Conservation (phyloP, 2,797 vertebrate genomes). For the Peromyscus aztecus region DNA sequence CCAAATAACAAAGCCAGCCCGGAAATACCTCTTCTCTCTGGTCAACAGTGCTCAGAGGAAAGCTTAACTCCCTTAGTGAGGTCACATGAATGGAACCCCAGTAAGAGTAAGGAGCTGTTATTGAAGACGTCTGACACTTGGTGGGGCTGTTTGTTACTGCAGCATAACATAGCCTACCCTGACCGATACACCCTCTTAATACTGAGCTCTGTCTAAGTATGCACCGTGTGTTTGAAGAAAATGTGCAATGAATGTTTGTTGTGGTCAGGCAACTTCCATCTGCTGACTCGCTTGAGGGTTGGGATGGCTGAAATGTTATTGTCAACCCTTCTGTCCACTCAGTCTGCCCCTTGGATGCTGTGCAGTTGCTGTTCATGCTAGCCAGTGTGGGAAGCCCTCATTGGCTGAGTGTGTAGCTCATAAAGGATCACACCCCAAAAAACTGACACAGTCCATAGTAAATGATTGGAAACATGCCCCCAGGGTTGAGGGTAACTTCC, state of each 20-base stretch:
- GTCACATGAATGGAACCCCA: not conserved
- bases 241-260: accelerated
- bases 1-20: not conserved
- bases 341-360: not conserved
- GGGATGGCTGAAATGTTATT: not conserved
- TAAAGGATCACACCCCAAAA: not conserved
- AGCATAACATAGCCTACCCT: not conserved
- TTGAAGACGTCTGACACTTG: not conserved
- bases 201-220: accelerated
- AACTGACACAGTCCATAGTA: not conserved
- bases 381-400: not conserved
- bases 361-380: not conserved
- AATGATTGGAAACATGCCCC: not conserved
- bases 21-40: not conserved
- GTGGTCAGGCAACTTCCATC: not conserved
- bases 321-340: not conserved
- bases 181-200: not conserved
- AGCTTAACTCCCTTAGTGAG: not conserved
- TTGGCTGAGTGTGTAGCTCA: conserved; percentile 26
- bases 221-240: accelerated
- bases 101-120: not conserved
- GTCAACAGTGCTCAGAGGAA: not conserved
- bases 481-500: not conserved
- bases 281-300: not conserved
- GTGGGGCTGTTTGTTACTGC: not conserved